These are phyloP conservation scores for Lasioglossum leucozonium DNA, from an alignment of 2,888 invertebrate genomes.

Conservation along the genomic window DNA sequence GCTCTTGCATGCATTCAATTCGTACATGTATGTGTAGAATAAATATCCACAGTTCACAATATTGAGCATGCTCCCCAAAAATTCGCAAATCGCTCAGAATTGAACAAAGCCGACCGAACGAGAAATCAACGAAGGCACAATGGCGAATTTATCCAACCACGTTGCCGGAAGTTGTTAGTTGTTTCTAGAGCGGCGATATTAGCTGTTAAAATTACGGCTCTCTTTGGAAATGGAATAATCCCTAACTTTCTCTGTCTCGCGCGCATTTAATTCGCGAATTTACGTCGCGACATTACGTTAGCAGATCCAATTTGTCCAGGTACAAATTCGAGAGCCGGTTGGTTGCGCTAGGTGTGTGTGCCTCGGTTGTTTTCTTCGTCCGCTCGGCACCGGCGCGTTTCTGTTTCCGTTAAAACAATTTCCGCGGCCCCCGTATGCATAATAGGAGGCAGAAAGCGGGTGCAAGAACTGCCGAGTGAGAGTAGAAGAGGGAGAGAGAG, in stretches of 20 bases:
- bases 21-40: too few relatives aligned
- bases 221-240: background rate
- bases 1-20: too few relatives aligned
- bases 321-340: constrained; percentile 10
- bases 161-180: background rate
- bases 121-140: background rate
- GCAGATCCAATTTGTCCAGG: background rate
- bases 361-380: background rate
- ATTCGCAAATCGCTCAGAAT: too few relatives aligned
- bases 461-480: background rate
- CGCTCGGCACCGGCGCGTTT: background rate
- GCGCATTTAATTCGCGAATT: background rate
- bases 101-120: background rate
- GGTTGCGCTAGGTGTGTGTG: background rate
- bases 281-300: background rate
- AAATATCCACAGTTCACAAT: too few relatives aligned
- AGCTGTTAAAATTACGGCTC: background rate
- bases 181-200: background rate
- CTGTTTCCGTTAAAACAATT: constrained; percentile 23
- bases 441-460: background rate
- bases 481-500: background rate
- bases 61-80: too few relatives aligned
- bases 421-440: constrained; percentile 2
- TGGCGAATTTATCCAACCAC: background rate
- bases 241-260: background rate